Base-by-base conservation (phyloP, 2,888 invertebrate species). In the Cheilosia variabilis region DNA sequence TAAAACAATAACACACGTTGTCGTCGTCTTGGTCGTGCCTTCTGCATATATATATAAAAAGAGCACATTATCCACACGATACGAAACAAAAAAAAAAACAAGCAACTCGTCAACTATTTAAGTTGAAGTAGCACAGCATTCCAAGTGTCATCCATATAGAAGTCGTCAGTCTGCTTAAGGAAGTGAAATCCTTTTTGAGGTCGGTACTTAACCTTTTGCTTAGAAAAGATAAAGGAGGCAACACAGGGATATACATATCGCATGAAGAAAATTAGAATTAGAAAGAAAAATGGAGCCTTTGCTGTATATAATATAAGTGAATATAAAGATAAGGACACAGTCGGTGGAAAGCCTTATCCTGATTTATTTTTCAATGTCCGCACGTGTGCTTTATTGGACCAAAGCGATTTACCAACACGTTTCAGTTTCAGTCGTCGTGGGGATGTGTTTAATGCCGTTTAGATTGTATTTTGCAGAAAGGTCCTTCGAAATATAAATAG, bases 131-230 rank as follows among this genome's bases (percentile, higher is more conserved):
- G 52, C 17, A 53, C 34, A 53, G 53, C 41, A 65, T 52, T 41
- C 55, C 55, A 43, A 24, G 41, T 50, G 13, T 31, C 17, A 34
- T 55, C n/a, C 41, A 27, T 57, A 50, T 57, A 50, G 57, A 50
- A 75, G 58, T 79, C 71, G 65, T 80, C 71, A 63, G 52, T 19
- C 19, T 73, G 69, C 79, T 80, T 41, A 62, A 68, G 83, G 69
- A 68, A 65, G 27, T 72, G 47, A 57, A 72, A 53, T 62, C 4
- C 34, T 47, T 50, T 71, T 87, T 63, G 72, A 80, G 73, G 83
- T 87, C 83, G 63, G 7, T 63, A 83, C 79, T 87, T 87, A 82
- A 87, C 87, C 81, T 83, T 82, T 72, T 63, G 57, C 55, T 63
- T 55, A 52, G 19, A 62, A 34, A 17, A 52, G 17, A 19, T 19